Evolutionary conservation across 1,140 invertebrate species (phyloP), one percentile per base, ranked within the genome.

Genomic region (Aphelinus certus): DNA sequence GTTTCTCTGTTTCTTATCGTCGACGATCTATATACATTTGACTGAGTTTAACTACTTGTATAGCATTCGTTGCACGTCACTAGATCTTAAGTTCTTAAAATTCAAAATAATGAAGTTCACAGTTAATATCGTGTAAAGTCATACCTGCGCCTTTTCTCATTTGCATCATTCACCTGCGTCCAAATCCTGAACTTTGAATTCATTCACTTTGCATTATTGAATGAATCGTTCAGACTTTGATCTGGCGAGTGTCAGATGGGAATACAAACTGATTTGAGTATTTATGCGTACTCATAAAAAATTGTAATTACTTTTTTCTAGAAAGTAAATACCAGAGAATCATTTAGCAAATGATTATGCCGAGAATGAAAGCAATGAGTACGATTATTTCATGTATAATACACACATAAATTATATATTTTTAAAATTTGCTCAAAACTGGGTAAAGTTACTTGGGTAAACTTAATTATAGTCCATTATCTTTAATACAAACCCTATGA

Each of bases 371-470:
- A 69, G 43, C 46, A 66, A 74, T 58, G 62, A 76, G 71, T 73
- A 7, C 51, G 46, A 68, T 72, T 71, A 46, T 77, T 68, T 66
- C 76, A 60, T 82, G 79, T 83, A 83, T 81, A 69, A 81, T 82
- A 81, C 71, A 78, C 57, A 73, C 56, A 73, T 76, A 63, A 51
- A 72, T 62, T 62, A 71, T 80, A 80, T 82, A 82, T 79, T 82
- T 82, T 83, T 79, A 81, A 68, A 64, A 79, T 71, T 83, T 82
- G 82, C 79, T 84, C 82, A 81, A 78, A 83, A 83, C 77, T 81
- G 79, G 79, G 78, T 83, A 79, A 71, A 76, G 74, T 73, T 82
- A 79, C 26, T 26, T 26, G 78, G 76, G 76, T 81, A 77, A 80
- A 77, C 75, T 73, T 75, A 66, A 78, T 73, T 79, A 77, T 75